Conservation (phyloP, 2,888 invertebrate genomes). For the Meta bourneti region DNA sequence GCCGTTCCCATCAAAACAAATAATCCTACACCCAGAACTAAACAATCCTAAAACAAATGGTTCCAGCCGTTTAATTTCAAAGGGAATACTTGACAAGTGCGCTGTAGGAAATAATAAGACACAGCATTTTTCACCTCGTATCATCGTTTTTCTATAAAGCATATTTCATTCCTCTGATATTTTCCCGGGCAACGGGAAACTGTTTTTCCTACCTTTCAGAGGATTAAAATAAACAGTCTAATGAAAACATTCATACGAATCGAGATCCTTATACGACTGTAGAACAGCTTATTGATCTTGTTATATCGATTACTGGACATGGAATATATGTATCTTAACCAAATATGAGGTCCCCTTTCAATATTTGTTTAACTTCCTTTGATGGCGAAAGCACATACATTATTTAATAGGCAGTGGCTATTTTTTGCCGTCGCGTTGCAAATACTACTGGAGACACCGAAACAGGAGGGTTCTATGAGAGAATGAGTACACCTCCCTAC, state of each 20-base stretch:
- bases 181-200: neutral
- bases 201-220: neutral
- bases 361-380: slow-evolving; percentile 62
- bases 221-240: neutral
- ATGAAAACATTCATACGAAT: neutral
- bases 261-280: neutral
- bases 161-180: neutral
- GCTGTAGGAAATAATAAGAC: slow-evolving; percentile 6
- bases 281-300: slow-evolving; percentile 27
- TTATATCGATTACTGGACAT: slow-evolving; percentile 14
- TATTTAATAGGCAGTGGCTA: slow-evolving; percentile 64
- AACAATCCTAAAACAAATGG: slow-evolving; percentile 29
- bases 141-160: neutral
- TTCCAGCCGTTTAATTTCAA: slow-evolving; percentile 21
- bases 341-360: slow-evolving; percentile 58
- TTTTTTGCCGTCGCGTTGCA: slow-evolving; percentile 33
- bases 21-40: slow-evolving; percentile 27
- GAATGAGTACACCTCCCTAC: slow-evolving; percentile 2
- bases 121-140: neutral
- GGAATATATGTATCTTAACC: slow-evolving; percentile 54
- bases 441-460: slow-evolving; percentile 5
- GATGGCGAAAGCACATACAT: slow-evolving; percentile 58
- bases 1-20: slow-evolving; percentile 8
- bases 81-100: slow-evolving; percentile 10
- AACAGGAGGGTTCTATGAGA: slow-evolving; percentile 8